Evolutionary conservation across 2,888 invertebrate genomes (phyloP).

Genomic region (Mesoligia furuncula): DNA sequence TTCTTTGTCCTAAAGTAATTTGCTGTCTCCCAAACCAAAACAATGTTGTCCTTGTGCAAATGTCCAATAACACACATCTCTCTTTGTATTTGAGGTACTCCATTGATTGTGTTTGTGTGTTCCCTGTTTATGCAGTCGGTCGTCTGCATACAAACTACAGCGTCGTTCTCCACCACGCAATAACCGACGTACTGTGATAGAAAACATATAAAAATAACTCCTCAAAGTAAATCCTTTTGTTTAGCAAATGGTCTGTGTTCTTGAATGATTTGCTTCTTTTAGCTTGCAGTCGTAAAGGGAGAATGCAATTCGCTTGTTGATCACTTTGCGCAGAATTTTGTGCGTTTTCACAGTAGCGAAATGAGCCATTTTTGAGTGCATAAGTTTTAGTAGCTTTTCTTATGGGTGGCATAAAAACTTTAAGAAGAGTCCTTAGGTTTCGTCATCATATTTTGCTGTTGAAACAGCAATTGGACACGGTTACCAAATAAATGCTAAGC

Average conservation of each 20-base stretch:
- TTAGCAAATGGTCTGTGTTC: slow-evolving; percentile 35
- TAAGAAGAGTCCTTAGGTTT: neutral
- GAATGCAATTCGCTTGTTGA: slow-evolving; percentile 31
- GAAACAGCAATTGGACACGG: slow-evolving; percentile 26
- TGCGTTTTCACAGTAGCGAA: slow-evolving; percentile 16
- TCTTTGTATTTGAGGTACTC: slow-evolving; percentile 43
- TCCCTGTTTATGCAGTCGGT: slow-evolving; percentile 72
- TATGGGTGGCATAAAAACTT: slow-evolving; percentile 9
- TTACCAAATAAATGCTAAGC: slow-evolving; percentile 34
- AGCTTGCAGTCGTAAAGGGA: slow-evolving; percentile 39
- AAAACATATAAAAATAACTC: slow-evolving; percentile 67
- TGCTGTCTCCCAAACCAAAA: slow-evolving; percentile 16
- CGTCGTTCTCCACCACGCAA: slow-evolving; percentile 52
- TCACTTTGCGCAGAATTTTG: slow-evolving; percentile 24
- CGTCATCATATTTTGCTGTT: slow-evolving; percentile 5
- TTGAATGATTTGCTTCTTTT: slow-evolving; percentile 38
- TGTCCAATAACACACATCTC: slow-evolving; percentile 31
- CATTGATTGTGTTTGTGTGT: slow-evolving; percentile 56
- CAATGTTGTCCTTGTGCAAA: slow-evolving; percentile 25
- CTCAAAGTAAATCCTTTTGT: slow-evolving; percentile 39
- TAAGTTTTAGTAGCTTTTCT: slow-evolving; percentile 21
- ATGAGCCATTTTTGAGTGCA: slow-evolving; percentile 16
- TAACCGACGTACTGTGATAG: slow-evolving; percentile 58
- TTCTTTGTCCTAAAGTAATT: slow-evolving; percentile 14
- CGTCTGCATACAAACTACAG: slow-evolving; percentile 75